phyloP scores from a whole-genome alignment of 1,140 invertebrate genomes.

The Pogonomyrmex californicus region DNA sequence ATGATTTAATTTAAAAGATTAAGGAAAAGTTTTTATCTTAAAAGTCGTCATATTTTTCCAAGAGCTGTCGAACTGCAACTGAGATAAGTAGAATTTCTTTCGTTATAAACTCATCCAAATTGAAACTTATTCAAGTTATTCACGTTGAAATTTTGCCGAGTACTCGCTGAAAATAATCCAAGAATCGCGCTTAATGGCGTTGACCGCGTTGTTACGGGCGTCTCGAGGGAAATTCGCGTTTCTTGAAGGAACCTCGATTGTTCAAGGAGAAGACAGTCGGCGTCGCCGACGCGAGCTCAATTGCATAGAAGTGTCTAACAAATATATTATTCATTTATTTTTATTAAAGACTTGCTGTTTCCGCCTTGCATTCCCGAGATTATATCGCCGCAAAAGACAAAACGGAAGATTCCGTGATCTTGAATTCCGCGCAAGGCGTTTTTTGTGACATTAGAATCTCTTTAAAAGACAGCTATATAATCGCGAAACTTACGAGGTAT shows the following conservation, averaged over 20 bases:
- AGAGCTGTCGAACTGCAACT: neutral
- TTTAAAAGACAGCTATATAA: neutral
- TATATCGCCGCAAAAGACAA: slow-evolving; percentile 19
- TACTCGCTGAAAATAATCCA: slow-evolving; percentile 30
- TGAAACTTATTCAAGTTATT: slow-evolving; percentile 30
- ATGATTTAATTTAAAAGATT: neutral
- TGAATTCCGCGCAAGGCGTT: slow-evolving; percentile 13
- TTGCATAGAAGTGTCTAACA: slow-evolving; percentile 19
- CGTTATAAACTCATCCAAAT: slow-evolving; percentile 29
- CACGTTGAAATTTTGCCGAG: slow-evolving; percentile 47
- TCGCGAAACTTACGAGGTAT: slow-evolving; percentile 4
- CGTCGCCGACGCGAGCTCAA: neutral
- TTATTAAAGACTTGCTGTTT: slow-evolving; percentile 48
- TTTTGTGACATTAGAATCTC: slow-evolving; percentile 33
- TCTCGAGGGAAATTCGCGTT: slow-evolving; percentile 65
- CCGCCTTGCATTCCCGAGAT: neutral
- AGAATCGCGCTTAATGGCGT: slow-evolving; percentile 55
- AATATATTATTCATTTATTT: slow-evolving; percentile 35
- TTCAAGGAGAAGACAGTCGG: slow-evolving; percentile 23
- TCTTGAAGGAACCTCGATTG: slow-evolving; percentile 45
- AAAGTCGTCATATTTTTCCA: slow-evolving; percentile 8
- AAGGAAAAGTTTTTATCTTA: neutral
- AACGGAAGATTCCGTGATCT: neutral
- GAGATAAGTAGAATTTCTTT: slow-evolving; percentile 15
- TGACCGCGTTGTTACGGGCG: slow-evolving; percentile 27